Conservation (phyloP, 1,140 invertebrate genomes). For the Aphidius gifuensis region DNA sequence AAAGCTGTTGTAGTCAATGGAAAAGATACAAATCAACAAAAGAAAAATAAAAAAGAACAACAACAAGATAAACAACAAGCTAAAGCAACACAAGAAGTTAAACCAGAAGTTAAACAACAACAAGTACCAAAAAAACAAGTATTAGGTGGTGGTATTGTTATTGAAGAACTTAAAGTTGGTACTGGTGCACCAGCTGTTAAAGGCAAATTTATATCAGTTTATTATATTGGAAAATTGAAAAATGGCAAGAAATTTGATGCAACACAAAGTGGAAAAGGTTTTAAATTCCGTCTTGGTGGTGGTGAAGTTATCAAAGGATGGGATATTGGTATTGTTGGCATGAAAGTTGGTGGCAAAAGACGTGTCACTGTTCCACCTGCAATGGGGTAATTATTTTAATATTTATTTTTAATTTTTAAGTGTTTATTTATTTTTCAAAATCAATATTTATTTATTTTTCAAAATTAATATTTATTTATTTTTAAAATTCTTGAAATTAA, state of each 20-base stretch:
- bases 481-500: constrained; percentile 2
- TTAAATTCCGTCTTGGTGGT: constrained; percentile 80
- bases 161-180: constrained; percentile 77
- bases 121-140: constrained; percentile 58
- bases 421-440: constrained; percentile 6
- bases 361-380: constrained; percentile 77
- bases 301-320: constrained; percentile 89
- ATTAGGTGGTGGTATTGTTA: constrained; percentile 69
- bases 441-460: not conserved
- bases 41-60: constrained; percentile 33
- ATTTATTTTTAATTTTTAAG: constrained; percentile 14
- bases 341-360: constrained; percentile 91
- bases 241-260: constrained; percentile 83
- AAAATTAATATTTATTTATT: constrained; percentile 14
- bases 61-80: constrained; percentile 28
- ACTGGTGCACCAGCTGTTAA: constrained; percentile 71
- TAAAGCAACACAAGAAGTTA: constrained; percentile 27
- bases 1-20: constrained; percentile 38
- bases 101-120: constrained; percentile 31
- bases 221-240: constrained; percentile 75
- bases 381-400: constrained; percentile 69
- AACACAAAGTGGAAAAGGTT: constrained; percentile 69
- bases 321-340: constrained; percentile 83
- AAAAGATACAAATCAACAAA: constrained; percentile 42
- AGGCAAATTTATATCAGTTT: constrained; percentile 74